Base-by-base conservation (phyloP, 1,140 invertebrate species). In the Drosophila paulistorum region DNA sequence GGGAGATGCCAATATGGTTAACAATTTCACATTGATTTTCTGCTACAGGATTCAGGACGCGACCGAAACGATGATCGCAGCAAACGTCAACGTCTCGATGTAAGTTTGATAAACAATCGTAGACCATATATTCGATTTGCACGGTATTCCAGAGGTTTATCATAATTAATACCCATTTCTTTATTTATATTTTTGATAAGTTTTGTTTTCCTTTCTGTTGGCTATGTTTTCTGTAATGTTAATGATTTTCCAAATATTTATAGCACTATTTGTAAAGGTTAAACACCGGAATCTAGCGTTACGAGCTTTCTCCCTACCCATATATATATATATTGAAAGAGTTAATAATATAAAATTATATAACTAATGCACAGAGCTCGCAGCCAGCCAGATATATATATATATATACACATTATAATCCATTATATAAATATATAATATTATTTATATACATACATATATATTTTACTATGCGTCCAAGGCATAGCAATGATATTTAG, bases 241-340 rank as follows among this genome's bases (percentile, higher is more conserved):
- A 86, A 87, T 80, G 59, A 87, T 69, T 87, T 79, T 87, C 80
- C 83, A 83, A 87, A 87, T 87, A 87, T 87, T 87, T 87, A 87
- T 87, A 87, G 83, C 83, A 77, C 72, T 79, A 62, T 83, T 89
- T 86, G 77, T 87, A 77, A 89, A 83, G 80, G 70, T 89, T 87
- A 77, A 86, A 82, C 82, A 79, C 77, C 68, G 83, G 70, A 86
- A 64, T 73, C 59, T 82, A 86, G 79, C 79, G 62, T 77, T 73
- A 77, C 71, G 62, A 85, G 84, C 75, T 68, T 77, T 78, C 37
- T 39, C 39, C 62, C 30, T 64, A 45, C 39, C 62, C 7, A 17
- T 17, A 48, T 17, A 48, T 17, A 51, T 39, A 10, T 39, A 39
- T 39, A 39, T 17, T 23, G 1, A 51, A 51, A 51, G 3, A 51